Conservation (phyloP, 1,140 invertebrate species). For the Cherax destructor region DNA sequence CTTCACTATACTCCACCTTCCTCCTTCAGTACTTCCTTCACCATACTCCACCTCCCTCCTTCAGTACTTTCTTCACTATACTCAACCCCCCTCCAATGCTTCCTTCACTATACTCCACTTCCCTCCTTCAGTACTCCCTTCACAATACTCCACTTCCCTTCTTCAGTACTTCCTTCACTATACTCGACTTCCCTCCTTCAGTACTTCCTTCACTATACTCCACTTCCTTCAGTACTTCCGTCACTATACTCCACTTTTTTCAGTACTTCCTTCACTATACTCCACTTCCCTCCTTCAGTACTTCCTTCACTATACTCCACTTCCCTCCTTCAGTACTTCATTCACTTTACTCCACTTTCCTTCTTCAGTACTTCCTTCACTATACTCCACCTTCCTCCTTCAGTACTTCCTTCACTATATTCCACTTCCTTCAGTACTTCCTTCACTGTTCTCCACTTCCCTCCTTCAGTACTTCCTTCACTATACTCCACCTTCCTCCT, state of each 20-base stretch:
- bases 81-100: not conserved
- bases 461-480: too few relatives aligned
- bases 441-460: not conserved
- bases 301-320: too few relatives aligned
- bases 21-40: too few relatives aligned
- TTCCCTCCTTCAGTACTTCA: not conserved
- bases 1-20: not conserved
- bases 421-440: not conserved
- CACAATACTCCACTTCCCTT: too few relatives aligned
- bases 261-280: not conserved
- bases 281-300: too few relatives aligned
- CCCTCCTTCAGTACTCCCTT: slow-evolving; percentile 1
- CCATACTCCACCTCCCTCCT: not conserved
- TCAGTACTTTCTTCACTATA: not conserved
- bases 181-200: not conserved
- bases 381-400: not conserved
- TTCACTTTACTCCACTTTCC: not conserved
- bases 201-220: too few relatives aligned
- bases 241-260: too few relatives aligned
- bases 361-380: not conserved
- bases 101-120: too few relatives aligned
- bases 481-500: not conserved
- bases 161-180: too few relatives aligned
- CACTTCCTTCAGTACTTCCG: too few relatives aligned
- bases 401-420: not conserved